phyloP scores from a whole-genome alignment of 2,888 invertebrate genomes.

The Synergus gifuensis region DNA sequence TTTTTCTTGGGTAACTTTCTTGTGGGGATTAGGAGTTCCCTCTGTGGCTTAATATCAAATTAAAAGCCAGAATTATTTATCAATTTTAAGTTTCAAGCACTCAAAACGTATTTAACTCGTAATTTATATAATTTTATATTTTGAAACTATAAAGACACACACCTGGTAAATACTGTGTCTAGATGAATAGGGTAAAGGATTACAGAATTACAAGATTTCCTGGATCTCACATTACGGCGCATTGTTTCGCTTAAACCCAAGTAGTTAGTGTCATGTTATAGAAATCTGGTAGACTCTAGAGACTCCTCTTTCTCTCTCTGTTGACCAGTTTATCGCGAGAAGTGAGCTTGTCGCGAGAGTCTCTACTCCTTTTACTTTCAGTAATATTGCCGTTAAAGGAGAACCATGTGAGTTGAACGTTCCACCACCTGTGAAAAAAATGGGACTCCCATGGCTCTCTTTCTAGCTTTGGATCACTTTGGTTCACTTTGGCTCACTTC shows the following conservation, averaged over 20 bases:
- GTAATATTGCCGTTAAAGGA: constrained; percentile 34
- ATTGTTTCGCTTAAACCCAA: constrained; percentile 70
- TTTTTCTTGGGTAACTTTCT: neutral
- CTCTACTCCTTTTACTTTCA: constrained; percentile 61
- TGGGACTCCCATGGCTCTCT: neutral
- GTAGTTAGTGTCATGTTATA: constrained; percentile 69
- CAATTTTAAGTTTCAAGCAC: neutral
- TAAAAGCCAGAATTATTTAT: neutral
- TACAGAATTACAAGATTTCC: constrained; percentile 66
- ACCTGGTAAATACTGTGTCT: neutral
- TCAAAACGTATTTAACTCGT: neutral
- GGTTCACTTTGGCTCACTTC: too few species aligned
- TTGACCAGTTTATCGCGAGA: constrained; percentile 50
- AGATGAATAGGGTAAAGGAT: constrained; percentile 46
- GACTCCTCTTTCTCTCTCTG: neutral
- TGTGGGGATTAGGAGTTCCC: constrained; percentile 15
- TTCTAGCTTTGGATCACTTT: constrained; percentile 3
- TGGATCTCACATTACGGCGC: constrained; percentile 69
- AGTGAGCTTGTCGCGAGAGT: constrained; percentile 51
- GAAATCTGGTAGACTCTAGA: constrained; percentile 42
- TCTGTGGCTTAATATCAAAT: neutral
- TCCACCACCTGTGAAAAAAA: constrained; percentile 45
- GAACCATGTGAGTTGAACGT: neutral
- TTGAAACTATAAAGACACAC: neutral
- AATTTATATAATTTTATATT: neutral